Evolutionary conservation across 2,113 vertebrate genomes (phyloP).

Genomic region (Pavo muticus): DNA sequence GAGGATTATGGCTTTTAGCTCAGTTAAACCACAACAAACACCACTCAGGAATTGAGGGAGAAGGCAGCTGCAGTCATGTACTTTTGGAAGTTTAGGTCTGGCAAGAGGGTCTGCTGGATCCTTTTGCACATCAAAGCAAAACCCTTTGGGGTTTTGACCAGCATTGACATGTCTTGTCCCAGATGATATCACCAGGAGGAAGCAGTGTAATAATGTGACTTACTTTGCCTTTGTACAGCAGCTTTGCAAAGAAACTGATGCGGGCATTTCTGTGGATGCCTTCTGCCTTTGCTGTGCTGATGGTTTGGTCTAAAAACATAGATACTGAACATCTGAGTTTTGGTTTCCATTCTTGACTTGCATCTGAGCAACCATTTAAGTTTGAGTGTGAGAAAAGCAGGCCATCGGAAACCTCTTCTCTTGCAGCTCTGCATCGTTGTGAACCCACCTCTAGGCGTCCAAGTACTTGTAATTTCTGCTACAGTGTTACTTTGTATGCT

Average conservation of each 20-base stretch:
- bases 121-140: not conserved
- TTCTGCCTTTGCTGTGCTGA: not conserved
- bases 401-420: not conserved
- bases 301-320: not conserved
- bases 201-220: rapidly evolving
- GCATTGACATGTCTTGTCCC: not conserved
- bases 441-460: not conserved
- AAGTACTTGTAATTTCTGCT: not conserved
- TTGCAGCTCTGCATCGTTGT: not conserved
- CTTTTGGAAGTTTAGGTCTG: not conserved
- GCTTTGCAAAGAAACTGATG: not conserved
- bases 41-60: not conserved
- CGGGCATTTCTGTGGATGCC: not conserved
- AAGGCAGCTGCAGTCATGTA: rapidly evolving
- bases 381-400: not conserved
- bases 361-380: not conserved
- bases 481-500: not conserved
- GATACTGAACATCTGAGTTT: not conserved
- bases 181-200: not conserved
- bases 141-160: rapidly evolving
- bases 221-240: not conserved
- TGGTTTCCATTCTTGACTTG: not conserved
- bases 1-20: not conserved
- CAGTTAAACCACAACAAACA: not conserved
- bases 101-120: not conserved